These are phyloP conservation scores for Grantiella picta DNA, from an alignment of 2,113 vertebrate species.

Conservation along the genomic window DNA sequence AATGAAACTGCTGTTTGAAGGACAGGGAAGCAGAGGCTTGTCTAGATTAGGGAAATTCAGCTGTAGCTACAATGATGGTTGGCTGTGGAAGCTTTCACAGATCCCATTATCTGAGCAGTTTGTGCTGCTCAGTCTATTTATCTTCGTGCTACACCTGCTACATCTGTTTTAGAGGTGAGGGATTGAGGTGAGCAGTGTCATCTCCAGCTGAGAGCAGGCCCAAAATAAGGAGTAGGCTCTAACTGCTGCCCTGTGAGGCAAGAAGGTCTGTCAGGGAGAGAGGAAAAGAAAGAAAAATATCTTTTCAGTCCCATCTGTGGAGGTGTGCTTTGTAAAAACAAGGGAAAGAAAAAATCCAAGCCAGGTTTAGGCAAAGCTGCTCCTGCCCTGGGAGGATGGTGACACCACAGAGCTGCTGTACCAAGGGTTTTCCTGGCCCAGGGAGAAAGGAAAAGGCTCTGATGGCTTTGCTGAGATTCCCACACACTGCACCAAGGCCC, in stretches of 20 bases:
- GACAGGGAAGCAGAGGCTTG: conserved; percentile 12
- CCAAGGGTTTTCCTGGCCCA: background rate
- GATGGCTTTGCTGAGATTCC: background rate
- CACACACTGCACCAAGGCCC: too few relatives aligned
- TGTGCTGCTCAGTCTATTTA: conserved; percentile 23
- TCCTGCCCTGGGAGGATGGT: background rate
- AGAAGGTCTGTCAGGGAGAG: background rate
- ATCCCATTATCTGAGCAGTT: conserved; percentile 33
- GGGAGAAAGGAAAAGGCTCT: background rate
- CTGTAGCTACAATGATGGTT: conserved; percentile 12
- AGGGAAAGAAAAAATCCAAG: background rate
- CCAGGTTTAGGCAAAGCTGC: background rate
- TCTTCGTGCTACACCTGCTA: conserved; percentile 30
- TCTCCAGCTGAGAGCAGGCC: background rate
- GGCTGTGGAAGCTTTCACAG: conserved; percentile 13
- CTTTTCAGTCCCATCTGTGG: background rate
- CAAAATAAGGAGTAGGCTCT: rapidly evolving
- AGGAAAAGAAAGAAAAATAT: too few relatives aligned
- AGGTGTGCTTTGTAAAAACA: background rate
- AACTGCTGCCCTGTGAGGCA: background rate
- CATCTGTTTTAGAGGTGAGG: background rate
- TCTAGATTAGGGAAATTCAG: conserved; percentile 39
- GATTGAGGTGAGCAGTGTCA: background rate
- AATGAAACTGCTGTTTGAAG: conserved; percentile 11
- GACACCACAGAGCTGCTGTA: rapidly evolving